These are phyloP conservation scores for Melieria crassipennis DNA, from an alignment of 2,888 invertebrate genomes.

Conservation along the genomic window DNA sequence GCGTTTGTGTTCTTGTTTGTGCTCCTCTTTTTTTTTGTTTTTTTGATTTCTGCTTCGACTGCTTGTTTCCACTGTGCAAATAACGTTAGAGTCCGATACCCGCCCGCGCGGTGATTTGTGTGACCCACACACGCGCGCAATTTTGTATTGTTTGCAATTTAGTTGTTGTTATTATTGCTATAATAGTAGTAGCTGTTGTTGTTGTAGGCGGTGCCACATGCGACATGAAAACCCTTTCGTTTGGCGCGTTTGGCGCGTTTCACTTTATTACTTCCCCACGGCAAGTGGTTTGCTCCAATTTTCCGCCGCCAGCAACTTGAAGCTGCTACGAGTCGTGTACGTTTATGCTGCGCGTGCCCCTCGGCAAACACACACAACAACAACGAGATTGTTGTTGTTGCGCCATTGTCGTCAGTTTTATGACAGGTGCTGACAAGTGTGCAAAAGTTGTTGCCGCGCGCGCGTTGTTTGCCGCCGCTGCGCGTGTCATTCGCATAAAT, in stretches of 20 bases:
- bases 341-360: conserved; percentile 31
- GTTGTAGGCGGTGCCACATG: background rate
- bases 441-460: background rate
- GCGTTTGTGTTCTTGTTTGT: background rate
- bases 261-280: too few species aligned
- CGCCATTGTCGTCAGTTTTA: conserved; percentile 39
- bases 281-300: too few species aligned
- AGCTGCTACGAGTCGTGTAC: conserved; percentile 16
- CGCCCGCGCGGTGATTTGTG: background rate
- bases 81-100: too few species aligned
- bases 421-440: conserved; percentile 6
- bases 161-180: background rate
- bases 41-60: background rate
- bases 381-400: conserved; percentile 35
- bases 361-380: too few species aligned
- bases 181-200: background rate
- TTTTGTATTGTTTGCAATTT: background rate
- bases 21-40: background rate
- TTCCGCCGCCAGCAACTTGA: background rate
- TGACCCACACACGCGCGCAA: background rate
- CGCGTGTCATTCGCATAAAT: background rate
- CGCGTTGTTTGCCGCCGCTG: background rate
- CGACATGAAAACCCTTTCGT: too few species aligned
- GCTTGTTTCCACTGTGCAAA: background rate
- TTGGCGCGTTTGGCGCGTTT: too few species aligned